phyloP scores from a whole-genome alignment of 2,113 vertebrate genomes.

The Catagonus wagneri region DNA sequence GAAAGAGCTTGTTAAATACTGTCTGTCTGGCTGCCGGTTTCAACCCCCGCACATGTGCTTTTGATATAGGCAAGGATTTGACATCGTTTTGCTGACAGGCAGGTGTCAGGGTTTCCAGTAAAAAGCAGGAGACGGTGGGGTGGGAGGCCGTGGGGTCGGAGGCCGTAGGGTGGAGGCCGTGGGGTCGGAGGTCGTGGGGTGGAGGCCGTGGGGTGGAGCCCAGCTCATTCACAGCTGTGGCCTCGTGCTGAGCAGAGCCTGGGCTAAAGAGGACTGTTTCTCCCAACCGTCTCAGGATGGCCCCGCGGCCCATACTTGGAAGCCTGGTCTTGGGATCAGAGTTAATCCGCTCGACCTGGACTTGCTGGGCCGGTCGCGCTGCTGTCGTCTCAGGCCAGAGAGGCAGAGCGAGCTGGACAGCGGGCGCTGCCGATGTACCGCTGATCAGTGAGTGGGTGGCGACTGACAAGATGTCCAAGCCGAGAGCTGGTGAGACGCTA shows the following conservation, averaged over 20 bases:
- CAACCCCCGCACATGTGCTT: neutral
- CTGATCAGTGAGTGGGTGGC: conserved; percentile 88
- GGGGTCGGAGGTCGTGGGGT: too few species aligned
- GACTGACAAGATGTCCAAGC: conserved; percentile 92
- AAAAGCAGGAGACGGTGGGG: neutral
- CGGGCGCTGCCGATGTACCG: conserved; percentile 64
- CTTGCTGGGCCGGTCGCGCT: neutral
- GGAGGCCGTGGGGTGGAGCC: too few species aligned
- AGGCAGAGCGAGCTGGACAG: conserved; percentile 61
- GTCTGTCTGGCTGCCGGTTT: neutral
- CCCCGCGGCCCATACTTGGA: neutral
- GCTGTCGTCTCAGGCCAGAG: neutral
- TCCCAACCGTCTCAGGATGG: neutral
- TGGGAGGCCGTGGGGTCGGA: too few species aligned
- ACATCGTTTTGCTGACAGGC: neutral
- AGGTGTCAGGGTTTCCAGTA: neutral
- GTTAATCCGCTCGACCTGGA: neutral
- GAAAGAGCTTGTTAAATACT: neutral
- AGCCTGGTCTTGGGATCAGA: neutral
- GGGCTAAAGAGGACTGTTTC: neutral
- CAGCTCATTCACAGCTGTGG: neutral
- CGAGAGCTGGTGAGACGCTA: conserved; percentile 93
- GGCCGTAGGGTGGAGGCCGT: too few species aligned
- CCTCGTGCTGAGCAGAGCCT: neutral
- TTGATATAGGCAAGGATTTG: neutral